These are phyloP conservation scores for Micronycteris hirsuta DNA, from an alignment of 2,113 vertebrate genomes.

Conservation along the genomic window DNA sequence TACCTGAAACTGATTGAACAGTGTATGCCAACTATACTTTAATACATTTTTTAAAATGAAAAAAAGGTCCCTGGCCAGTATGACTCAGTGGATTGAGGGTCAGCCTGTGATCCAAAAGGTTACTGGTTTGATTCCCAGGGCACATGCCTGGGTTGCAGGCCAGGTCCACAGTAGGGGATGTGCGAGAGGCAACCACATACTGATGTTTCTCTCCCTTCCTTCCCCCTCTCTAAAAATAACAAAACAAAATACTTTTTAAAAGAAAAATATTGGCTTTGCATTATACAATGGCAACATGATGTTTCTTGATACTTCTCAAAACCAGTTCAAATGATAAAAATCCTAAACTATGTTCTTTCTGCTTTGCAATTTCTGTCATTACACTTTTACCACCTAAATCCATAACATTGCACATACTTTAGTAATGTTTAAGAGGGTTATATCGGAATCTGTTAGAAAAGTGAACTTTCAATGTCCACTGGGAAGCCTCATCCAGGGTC, in stretches of 20 bases:
- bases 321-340: not conserved
- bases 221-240: too few relatives aligned
- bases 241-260: too few relatives aligned
- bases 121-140: too few relatives aligned
- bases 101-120: too few relatives aligned
- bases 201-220: too few relatives aligned
- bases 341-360: not conserved
- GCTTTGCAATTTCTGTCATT: not conserved
- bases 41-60: not conserved
- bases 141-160: too few relatives aligned
- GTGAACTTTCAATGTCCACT: not conserved
- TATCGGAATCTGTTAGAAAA: not conserved
- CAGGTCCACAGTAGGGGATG: too few relatives aligned
- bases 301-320: slow-evolving; percentile 5
- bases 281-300: not conserved
- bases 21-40: not conserved
- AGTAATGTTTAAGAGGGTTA: not conserved
- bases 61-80: not conserved
- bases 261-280: not conserved
- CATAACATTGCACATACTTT: not conserved
- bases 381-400: not conserved
- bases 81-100: too few relatives aligned
- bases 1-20: not conserved
- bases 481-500: not conserved
- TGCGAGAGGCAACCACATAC: too few relatives aligned